These are phyloP conservation scores for Herpetotheres cachinnans DNA, from an alignment of 2,113 vertebrate genomes.

Conservation along the genomic window DNA sequence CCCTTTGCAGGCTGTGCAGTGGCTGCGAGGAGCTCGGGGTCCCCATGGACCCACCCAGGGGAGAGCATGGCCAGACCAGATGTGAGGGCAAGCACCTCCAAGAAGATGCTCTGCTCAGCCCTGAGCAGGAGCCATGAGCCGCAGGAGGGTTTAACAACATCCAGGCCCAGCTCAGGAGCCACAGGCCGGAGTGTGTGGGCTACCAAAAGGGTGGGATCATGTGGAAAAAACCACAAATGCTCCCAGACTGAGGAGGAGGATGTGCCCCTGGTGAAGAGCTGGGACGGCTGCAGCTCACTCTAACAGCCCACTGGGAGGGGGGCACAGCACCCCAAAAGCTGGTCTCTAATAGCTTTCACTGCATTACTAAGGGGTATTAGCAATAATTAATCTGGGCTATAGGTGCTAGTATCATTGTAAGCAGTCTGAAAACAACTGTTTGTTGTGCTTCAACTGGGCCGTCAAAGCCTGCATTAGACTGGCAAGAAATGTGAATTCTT, in stretches of 20 bases:
- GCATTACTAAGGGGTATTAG: not conserved
- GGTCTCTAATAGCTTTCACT: not conserved
- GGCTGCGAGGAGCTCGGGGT: not conserved
- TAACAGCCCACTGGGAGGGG: not conserved
- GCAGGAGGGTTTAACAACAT: not conserved
- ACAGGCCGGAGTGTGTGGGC: no score
- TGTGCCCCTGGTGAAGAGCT: fast-evolving
- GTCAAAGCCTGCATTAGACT: fast-evolving
- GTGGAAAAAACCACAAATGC: not conserved
- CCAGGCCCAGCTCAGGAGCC: not conserved
- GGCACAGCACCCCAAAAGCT: not conserved
- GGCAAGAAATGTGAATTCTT: not conserved
- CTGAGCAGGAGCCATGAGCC: not conserved
- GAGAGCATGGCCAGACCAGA: not conserved
- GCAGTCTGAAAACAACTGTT: not conserved
- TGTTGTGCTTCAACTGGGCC: not conserved
- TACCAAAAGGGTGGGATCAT: not conserved
- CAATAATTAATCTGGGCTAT: not conserved
- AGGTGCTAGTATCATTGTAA: fast-evolving
- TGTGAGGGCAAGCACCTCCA: not conserved
- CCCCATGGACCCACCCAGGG: not conserved
- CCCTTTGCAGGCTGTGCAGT: not conserved
- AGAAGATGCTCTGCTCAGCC: not conserved
- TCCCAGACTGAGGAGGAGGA: not conserved
- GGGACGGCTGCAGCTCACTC: not conserved